Evolutionary conservation across 2,888 invertebrate genomes (phyloP), one percentile per base, ranked within the genome.

Genomic region (Caenorhabditis doughertyi): DNA sequence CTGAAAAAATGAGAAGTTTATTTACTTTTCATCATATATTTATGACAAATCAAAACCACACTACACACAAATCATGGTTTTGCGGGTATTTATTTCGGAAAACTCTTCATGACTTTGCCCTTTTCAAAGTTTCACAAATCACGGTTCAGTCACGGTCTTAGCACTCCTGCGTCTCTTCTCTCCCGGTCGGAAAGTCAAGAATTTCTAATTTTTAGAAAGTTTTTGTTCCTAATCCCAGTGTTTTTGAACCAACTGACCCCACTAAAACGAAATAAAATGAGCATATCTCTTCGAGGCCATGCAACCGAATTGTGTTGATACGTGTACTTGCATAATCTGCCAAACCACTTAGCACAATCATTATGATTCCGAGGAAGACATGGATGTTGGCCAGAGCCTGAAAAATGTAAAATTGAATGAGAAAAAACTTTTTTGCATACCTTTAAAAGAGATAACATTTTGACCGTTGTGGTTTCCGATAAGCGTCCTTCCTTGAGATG

Each of bases 381-480:
- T 90, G 90, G n/a, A 86, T 79, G 83, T 90, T 87, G 16, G 90
- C 88, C 55, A 90, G 51, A 7, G 83, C 85, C 90, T 90, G 74
- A 58, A 90, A 70, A 11, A 9, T 39, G 9, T 9, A 16, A 39
- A 8, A 3, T 39, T 39, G 39, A 13, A 5, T 39, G 8, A 47
- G 4, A 18, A 18, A n/a, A 47, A n/a, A n/a, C n/a, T n/a, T n/a
- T n/a, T n/a, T n/a, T n/a, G 3, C 55, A 60, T 29, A 87, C 88
- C 79, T 86, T 87, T 9, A 88, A 55, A n/a, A 84, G 53, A 3
- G 81, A 79, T 51, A 86, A 53, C 87, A 85, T 85, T 76, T 82
- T 85, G 27, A 87, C 81, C 18, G 87, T 84, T 3, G 79, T 77
- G 11, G 84, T 80, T 81, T 87, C 87, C 9, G 87, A 84, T n/a